Evolutionary conservation across 1,140 invertebrate genomes (phyloP).

Genomic region (Stegodyphus mimosarum): DNA sequence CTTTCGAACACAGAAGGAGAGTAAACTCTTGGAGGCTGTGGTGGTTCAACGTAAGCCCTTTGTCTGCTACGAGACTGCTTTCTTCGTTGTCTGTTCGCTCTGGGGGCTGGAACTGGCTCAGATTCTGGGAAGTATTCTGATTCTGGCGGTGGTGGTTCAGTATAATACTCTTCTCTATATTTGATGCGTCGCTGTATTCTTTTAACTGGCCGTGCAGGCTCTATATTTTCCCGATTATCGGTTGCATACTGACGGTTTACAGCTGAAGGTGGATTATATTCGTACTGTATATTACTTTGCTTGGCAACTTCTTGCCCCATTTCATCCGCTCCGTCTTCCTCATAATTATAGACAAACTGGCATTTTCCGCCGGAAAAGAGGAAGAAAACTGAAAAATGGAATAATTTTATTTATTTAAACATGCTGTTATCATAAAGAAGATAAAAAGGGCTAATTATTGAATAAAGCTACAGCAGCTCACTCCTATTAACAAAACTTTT

Average conservation of each 20-base stretch:
- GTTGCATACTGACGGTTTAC: not conserved
- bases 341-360: constrained; percentile 49
- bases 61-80: constrained; percentile 9
- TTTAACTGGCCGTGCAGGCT: not conserved
- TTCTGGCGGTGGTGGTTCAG: not conserved
- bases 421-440: not conserved
- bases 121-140: constrained; percentile 3
- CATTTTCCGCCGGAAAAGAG: not conserved
- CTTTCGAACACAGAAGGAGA: constrained; percentile 44
- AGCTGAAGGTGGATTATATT: constrained; percentile 9
- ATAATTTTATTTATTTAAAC: not conserved
- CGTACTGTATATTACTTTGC: not conserved
- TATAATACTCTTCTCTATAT: not conserved
- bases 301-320: not conserved
- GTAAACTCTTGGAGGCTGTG: constrained; percentile 17
- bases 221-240: not conserved
- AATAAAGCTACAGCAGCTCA: not conserved
- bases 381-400: not conserved
- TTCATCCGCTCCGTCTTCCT: constrained; percentile 16
- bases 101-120: not conserved
- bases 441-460: not conserved
- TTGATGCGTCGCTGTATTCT: not conserved
- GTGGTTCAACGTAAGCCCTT: constrained; percentile 4
- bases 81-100: constrained; percentile 1
- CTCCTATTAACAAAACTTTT: no score